phyloP scores from a whole-genome alignment of 1,140 invertebrate genomes.

The Palaemon carinicauda region DNA sequence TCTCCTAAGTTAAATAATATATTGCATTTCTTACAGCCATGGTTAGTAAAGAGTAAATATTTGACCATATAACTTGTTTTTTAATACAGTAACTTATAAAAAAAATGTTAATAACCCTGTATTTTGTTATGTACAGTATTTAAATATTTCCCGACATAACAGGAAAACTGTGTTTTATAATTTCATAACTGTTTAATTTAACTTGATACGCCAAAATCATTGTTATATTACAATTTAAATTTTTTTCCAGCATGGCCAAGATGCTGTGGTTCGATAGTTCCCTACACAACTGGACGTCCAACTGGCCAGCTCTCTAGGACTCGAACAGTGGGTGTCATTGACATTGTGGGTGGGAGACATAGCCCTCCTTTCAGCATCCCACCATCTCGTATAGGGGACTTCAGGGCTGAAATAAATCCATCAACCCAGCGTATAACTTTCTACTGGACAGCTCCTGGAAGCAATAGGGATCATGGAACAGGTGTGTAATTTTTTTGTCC shows the following conservation, averaged over 20 bases:
- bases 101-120: too few relatives aligned
- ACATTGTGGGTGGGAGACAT: constrained; percentile 38
- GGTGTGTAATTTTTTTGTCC: not conserved
- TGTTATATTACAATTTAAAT: too few relatives aligned
- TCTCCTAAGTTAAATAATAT: too few relatives aligned
- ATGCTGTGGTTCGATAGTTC: constrained; percentile 57
- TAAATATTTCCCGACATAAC: too few relatives aligned
- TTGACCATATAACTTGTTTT: too few relatives aligned
- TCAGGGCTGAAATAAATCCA: constrained; percentile 58
- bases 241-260: constrained; percentile 38
- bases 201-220: too few relatives aligned
- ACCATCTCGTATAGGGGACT: constrained; percentile 62
- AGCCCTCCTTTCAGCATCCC: constrained; percentile 59
- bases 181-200: too few relatives aligned
- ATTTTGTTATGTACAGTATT: too few relatives aligned
- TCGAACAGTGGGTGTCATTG: constrained; percentile 53
- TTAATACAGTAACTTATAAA: too few relatives aligned
- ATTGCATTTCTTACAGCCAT: too few relatives aligned
- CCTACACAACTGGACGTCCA: constrained; percentile 46
- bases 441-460: constrained; percentile 62
- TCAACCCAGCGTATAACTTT: constrained; percentile 61
- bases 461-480: constrained; percentile 60
- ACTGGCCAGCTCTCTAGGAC: constrained; percentile 48
- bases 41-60: too few relatives aligned
- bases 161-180: too few relatives aligned